Percentiles rank a stretch among this genome's conserved stretches.
Conservation (phyloP, 2,797 vertebrate genomes). For the Chloroceryle amazona region DNA sequence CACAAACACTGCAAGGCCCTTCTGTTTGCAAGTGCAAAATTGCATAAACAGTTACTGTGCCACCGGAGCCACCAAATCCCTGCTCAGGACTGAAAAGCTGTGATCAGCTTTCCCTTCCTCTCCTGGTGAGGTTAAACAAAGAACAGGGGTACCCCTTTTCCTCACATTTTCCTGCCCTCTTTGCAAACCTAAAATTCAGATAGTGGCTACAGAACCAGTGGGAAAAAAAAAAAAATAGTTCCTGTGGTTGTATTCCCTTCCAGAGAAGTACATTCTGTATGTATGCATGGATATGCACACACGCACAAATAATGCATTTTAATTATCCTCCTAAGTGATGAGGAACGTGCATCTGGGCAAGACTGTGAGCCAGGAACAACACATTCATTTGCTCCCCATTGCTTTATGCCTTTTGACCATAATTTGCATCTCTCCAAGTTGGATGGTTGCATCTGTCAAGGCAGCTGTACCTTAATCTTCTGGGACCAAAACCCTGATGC, state of each 20-base stretch:
- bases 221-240: not conserved
- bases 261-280: not conserved
- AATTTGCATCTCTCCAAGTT: constrained; percentile 41
- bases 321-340: constrained; percentile 37
- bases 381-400: not conserved
- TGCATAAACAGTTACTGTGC: not conserved
- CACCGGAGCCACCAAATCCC: accelerated
- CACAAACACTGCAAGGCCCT: not conserved
- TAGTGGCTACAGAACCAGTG: not conserved
- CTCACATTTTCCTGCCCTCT: not conserved
- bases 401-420: constrained; percentile 53
- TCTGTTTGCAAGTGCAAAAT: not conserved
- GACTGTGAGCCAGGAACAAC: constrained; percentile 13
- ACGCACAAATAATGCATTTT: not conserved
- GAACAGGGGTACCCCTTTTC: not conserved
- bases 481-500: constrained; percentile 24
- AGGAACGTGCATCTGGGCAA: constrained; percentile 17
- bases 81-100: not conserved
- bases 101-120: not conserved
- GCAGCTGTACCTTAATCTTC: not conserved
- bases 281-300: not conserved
- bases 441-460: constrained; percentile 28
- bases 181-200: not conserved
- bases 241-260: not conserved
- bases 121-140: not conserved